Evolutionary conservation across 1,140 invertebrate genomes (phyloP), one percentile per base, ranked within the genome.

Genomic region (Sesamia nonagrioides): DNA sequence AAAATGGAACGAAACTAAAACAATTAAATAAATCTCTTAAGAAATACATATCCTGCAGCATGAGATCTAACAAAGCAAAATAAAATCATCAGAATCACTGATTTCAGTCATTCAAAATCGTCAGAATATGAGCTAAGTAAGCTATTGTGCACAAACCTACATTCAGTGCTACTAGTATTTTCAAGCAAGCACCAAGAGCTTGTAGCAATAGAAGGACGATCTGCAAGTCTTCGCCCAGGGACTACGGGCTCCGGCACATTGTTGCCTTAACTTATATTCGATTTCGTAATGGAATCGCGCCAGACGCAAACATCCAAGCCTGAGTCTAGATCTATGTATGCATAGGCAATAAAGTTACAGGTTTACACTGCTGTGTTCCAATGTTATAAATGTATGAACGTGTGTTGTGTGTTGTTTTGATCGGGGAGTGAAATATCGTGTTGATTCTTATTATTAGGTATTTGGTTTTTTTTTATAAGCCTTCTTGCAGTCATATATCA

Each of bases 241-340:
- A 78, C 56, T 2, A 21, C 37, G 50, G 75, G 61, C 52, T 18
- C 60, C 48, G 61, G 69, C 61, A 81, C 77, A 76, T 71, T 78
- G 76, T 81, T 82, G 61, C 63, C 63, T 42, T 63, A 82, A 84
- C 83, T 84, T 84, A 82, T 84, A 82, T 81, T 79, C 78, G 78
- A 82, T 82, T 78, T 75, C 71, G 71, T 74, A 74, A 74, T 74
- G 52, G 71, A 74, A 74, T 73, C 72, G 71, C 71, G 52, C 54
- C 71, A 60, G 54, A 60, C 42, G 42, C 71, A 74, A 74, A 60
- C 71, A 58, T 56, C 54, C 52, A 74, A 58, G 71, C 60, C 54
- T 60, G 35, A 56, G 17, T 58, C 71, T 42, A 50, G 48, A 58
- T 74, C 71, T 74, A 60, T 74, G 54, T 74, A 60, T 74, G 54